These are phyloP conservation scores for Psittacula derbiana DNA, from an alignment of 2,797 vertebrate genomes.

Conservation along the genomic window DNA sequence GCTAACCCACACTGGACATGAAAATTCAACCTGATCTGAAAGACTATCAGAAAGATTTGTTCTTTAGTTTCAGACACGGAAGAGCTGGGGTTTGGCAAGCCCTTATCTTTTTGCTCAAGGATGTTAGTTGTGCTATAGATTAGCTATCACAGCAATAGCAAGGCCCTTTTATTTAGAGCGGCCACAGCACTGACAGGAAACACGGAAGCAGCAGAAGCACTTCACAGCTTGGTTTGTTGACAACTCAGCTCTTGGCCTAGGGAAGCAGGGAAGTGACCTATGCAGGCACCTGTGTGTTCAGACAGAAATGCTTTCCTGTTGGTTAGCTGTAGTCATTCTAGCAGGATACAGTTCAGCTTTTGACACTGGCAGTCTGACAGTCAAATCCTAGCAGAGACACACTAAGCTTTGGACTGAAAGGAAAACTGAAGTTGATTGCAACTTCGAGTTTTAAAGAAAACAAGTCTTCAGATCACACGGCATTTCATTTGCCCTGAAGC, in stretches of 20 bases:
- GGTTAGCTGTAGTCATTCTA: neutral
- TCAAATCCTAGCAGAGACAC: neutral
- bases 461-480: neutral
- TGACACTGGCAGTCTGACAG: neutral
- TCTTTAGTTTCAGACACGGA: neutral
- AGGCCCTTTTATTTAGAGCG: neutral
- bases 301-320: constrained; percentile 35
- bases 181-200: constrained; percentile 50
- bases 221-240: constrained; percentile 34
- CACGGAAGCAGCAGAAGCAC: constrained; percentile 16
- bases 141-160: neutral
- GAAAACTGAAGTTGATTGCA: neutral
- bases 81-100: constrained; percentile 18
- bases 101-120: constrained; percentile 9
- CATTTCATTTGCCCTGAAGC: neutral
- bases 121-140: neutral
- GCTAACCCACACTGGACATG: neutral
- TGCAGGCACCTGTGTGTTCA: constrained; percentile 62
- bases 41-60: neutral
- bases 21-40: neutral
- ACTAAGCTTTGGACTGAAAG: neutral
- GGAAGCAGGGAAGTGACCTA: constrained; percentile 62
- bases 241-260: constrained; percentile 4
- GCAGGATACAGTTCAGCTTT: neutral
- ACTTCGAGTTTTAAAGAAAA: neutral